Evolutionary conservation across 2,888 invertebrate genomes (phyloP).

Genomic region (Chaitophorus viminalis): DNA sequence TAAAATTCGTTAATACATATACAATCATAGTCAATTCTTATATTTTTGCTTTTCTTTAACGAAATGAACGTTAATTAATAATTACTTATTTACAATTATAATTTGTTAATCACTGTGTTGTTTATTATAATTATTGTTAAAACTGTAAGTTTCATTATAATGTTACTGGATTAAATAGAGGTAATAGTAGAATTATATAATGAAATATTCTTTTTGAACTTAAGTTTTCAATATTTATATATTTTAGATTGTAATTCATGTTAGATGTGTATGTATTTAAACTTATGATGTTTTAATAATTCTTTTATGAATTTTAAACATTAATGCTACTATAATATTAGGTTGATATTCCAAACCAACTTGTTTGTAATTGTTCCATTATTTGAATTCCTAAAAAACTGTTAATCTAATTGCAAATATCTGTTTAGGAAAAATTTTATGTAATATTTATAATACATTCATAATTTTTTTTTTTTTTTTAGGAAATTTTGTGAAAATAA

Average conservation of each 20-base stretch:
- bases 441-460: background rate
- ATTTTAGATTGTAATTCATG: background rate
- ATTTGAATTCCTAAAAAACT: background rate
- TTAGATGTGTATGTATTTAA: background rate
- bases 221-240: conserved; percentile 10
- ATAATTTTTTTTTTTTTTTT: no score
- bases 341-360: background rate
- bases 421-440: background rate
- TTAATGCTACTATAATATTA: background rate
- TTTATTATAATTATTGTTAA: background rate
- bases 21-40: background rate
- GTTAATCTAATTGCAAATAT: background rate
- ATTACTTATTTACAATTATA: background rate
- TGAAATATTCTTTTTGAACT: background rate
- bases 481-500: no score
- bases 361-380: background rate
- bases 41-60: background rate
- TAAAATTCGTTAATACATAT: background rate
- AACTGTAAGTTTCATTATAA: background rate
- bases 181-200: background rate
- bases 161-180: background rate
- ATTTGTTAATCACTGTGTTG: background rate
- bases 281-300: background rate
- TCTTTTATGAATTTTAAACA: background rate
- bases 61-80: background rate